These are phyloP conservation scores for Leptosomus discolor DNA, from an alignment of 2,113 vertebrate genomes.

Conservation along the genomic window DNA sequence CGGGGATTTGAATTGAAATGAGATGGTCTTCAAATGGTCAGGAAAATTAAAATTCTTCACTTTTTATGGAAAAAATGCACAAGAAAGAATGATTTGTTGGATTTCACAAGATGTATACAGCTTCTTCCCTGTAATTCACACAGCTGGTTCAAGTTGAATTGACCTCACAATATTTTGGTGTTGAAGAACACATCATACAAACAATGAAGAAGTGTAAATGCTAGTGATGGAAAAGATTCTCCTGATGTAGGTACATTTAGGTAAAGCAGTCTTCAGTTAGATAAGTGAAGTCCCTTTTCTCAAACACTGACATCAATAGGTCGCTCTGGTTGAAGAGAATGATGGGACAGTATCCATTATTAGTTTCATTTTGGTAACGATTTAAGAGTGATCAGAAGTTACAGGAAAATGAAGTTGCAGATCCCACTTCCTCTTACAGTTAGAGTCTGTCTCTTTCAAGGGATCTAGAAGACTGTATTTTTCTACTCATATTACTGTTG, in stretches of 20 bases:
- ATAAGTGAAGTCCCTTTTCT: slow-evolving; percentile 30
- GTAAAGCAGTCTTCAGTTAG: slow-evolving; percentile 27
- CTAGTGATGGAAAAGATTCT: slow-evolving; percentile 41
- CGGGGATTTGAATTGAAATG: slow-evolving; percentile 33
- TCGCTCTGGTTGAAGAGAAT: neutral
- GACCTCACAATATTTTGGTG: neutral
- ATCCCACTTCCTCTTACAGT: neutral
- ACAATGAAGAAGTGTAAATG: slow-evolving; percentile 1
- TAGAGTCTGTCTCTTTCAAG: neutral
- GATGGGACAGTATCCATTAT: neutral
- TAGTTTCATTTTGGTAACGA: slow-evolving; percentile 43
- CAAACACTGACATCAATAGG: neutral
- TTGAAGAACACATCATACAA: slow-evolving; percentile 40
- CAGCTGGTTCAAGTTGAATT: slow-evolving; percentile 37
- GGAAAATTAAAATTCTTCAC: slow-evolving; percentile 56
- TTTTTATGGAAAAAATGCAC: slow-evolving; percentile 66
- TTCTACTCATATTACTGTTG: neutral
- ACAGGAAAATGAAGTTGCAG: neutral
- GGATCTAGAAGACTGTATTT: neutral
- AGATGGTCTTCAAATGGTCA: slow-evolving; percentile 51
- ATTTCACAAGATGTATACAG: slow-evolving; percentile 35
- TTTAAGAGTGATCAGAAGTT: slow-evolving; percentile 4
- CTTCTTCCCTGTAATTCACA: neutral
- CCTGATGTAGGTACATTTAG: neutral
- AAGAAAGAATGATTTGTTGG: slow-evolving; percentile 54